Conservation (phyloP, 2,888 invertebrate species). For the Eupithecia inturbata region DNA sequence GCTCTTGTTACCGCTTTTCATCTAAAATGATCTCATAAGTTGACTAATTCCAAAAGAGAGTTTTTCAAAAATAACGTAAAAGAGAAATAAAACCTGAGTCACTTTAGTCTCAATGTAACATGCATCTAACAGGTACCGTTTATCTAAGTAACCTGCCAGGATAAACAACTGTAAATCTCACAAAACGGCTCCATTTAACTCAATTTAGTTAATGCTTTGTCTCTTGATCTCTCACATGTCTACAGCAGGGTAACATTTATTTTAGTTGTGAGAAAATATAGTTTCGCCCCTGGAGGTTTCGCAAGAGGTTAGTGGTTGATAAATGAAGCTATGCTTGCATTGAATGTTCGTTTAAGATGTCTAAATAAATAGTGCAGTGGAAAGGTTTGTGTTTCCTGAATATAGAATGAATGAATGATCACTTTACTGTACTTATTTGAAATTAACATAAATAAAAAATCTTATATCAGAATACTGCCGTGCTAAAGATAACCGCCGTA, state of each 20-base stretch:
- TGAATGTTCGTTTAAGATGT: neutral
- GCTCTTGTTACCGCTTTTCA: too few relatives aligned
- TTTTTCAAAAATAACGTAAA: too few relatives aligned
- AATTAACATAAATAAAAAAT: too few relatives aligned
- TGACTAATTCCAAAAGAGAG: too few relatives aligned
- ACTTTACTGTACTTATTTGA: too few relatives aligned
- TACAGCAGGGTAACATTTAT: conserved; percentile 27
- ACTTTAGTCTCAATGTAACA: neutral
- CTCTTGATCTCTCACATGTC: conserved; percentile 33
- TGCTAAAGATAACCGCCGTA: too few relatives aligned
- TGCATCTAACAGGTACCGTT: conserved; percentile 16
- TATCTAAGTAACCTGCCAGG: conserved; percentile 21
- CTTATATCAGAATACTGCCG: too few relatives aligned
- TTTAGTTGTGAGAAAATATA: conserved; percentile 22
- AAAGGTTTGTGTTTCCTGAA: too few relatives aligned
- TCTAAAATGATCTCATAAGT: too few relatives aligned
- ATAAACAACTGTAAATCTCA: conserved; percentile 36
- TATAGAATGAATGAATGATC: too few relatives aligned
- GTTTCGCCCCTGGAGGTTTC: conserved; percentile 9
- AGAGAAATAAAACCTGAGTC: neutral
- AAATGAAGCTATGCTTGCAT: neutral
- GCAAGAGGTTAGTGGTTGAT: neutral
- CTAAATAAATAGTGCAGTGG: too few relatives aligned
- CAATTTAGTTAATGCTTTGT: conserved; percentile 44
- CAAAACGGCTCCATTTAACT: conserved; percentile 46